Evolutionary conservation across 2,888 invertebrate genomes (phyloP).

Genomic region (Smittia aterrima): DNA sequence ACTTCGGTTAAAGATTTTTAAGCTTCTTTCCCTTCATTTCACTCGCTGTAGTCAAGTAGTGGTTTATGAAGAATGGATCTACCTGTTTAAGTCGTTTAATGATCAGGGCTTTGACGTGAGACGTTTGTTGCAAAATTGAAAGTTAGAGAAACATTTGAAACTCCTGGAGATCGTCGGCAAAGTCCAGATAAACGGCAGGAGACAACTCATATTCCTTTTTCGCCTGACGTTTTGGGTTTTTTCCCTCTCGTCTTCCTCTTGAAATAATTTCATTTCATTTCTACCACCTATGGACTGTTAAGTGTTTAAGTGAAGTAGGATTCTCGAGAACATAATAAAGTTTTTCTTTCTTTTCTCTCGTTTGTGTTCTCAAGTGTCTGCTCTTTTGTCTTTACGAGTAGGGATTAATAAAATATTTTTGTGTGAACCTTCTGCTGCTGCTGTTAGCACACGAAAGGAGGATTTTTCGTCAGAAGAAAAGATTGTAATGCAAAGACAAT

Average conservation of each 20-base stretch:
- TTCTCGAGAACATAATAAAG: conserved; percentile 28
- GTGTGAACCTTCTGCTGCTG: background rate
- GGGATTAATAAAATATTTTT: conserved; percentile 16
- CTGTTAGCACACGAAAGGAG: background rate
- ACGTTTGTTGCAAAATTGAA: conserved; percentile 7
- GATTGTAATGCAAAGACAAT: background rate
- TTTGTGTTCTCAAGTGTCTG: conserved; percentile 13
- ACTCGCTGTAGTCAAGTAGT: background rate
- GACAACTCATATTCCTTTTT: conserved; percentile 16
- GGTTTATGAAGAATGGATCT: background rate
- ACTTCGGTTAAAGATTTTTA: no score
- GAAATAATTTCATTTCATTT: conserved; percentile 10
- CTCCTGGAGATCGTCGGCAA: conserved; percentile 22
- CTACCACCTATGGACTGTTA: conserved; percentile 38
- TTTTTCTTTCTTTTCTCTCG: background rate
- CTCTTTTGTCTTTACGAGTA: conserved; percentile 16
- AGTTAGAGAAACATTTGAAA: background rate
- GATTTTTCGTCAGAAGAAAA: background rate
- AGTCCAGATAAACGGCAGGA: conserved; percentile 27
- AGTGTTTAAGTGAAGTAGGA: conserved; percentile 34
- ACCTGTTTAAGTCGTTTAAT: conserved; percentile 29
- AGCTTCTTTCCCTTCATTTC: no score
- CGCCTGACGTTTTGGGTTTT: background rate
- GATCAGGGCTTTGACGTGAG: background rate
- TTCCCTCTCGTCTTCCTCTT: background rate